phyloP scores from a whole-genome alignment of 64 coral and sea anemone genomes.

The Pachyseris speciosa region DNA sequence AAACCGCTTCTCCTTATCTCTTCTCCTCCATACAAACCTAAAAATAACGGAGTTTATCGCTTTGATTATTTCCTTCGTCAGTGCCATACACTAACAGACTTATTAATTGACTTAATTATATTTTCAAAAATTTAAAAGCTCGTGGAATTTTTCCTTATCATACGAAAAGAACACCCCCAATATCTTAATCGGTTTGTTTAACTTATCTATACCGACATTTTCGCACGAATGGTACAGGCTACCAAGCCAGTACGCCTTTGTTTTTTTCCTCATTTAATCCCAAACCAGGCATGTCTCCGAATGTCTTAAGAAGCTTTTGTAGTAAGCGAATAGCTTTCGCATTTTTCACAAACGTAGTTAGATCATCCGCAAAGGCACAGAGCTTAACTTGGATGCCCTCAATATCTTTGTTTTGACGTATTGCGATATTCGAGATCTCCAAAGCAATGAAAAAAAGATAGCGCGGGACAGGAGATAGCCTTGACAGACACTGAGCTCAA shows the following conservation, averaged over 20 bases:
- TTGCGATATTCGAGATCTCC: background rate
- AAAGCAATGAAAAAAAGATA: background rate
- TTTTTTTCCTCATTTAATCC: slow-evolving; percentile 19
- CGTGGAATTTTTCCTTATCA: background rate
- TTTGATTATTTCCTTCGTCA: background rate
- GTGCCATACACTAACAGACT: background rate
- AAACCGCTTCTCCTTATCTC: background rate
- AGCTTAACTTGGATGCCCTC: background rate
- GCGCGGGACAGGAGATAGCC: background rate
- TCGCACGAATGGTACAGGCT: no score
- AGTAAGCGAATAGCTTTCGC: background rate
- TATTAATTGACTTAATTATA: no score
- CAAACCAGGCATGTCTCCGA: slow-evolving; percentile 19
- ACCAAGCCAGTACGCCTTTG: no score
- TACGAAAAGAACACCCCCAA: background rate
- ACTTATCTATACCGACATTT: no score
- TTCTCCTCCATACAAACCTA: background rate
- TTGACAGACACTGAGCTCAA: background rate
- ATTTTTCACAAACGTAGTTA: background rate
- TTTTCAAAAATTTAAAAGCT: background rate
- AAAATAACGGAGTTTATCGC: no score
- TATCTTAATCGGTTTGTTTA: slow-evolving; percentile 40
- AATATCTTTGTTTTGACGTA: background rate
- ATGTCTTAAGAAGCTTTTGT: background rate
- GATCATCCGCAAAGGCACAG: background rate